Base-by-base conservation (phyloP, 2,113 vertebrate species). In the Festucalex cinctus region DNA sequence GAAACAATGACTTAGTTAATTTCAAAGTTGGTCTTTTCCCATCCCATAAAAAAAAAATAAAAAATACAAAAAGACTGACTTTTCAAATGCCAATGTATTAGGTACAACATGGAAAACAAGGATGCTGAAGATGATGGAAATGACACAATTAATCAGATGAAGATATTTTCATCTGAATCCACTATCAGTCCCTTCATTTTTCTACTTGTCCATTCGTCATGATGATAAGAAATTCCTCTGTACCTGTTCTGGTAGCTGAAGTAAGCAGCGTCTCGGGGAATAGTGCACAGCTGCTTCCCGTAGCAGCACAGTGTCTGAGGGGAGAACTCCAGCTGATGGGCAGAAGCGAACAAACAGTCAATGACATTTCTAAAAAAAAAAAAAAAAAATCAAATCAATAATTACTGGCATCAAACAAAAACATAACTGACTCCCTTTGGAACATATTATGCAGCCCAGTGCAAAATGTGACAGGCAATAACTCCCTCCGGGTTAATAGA, bases 201-300 rank as follows among this genome's bases (percentile, higher is more conserved):
- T 32, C 28, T 2, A 32, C 2, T 32, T 32, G 28, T 36, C 64
- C 66, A n/a, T 56, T 26, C 26, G 48, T 14, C 32, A 54, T 22
- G 16, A 53, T 28, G 14, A 32, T 44, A 6, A 9, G 7, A 0
- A 0, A 9, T 53, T 60, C 61, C 57, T 70, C 17, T 82, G 69
- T 91, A 99, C 97, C 97, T 98, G 94, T 99, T 99, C 89, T 99
- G 97, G 85, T 98, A 99, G 89, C 97, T 98, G 91, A 97, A 99
- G 86, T 98, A 98, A 81, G 95, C 96, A 85, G 96, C 96, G 78
- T 99, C 97, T 83, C 96, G 90, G 76, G 97, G 96, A 86, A 99
- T 99, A 64, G 97, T 99, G 88, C 97, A 99, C 16, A 99, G 88
- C 91, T 99, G 97, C 91, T 99, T 99, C 73, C 97, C 97, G 72